These are phyloP conservation scores for Siniperca undulata DNA, from an alignment of 2,797 vertebrate genomes.

Conservation along the genomic window DNA sequence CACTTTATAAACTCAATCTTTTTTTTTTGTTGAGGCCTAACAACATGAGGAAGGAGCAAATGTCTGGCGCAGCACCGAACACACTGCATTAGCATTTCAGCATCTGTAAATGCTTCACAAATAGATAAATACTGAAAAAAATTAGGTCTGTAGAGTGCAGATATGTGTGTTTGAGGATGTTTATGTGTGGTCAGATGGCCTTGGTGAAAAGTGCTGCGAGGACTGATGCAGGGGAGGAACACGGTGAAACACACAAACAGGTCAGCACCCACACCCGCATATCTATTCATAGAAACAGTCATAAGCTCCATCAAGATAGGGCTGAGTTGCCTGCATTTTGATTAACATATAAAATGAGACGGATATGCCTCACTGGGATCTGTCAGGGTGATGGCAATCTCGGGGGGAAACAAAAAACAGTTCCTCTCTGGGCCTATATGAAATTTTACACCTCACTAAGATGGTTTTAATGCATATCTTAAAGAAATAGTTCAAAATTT, in stretches of 20 bases:
- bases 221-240: constrained; percentile 26
- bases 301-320: constrained; percentile 56
- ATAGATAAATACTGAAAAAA: constrained; percentile 7
- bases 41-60: constrained; percentile 4
- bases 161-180: constrained; percentile 36
- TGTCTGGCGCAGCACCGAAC: not conserved
- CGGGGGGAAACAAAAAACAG: constrained; percentile 28
- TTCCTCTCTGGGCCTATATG: constrained; percentile 11
- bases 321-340: constrained; percentile 51
- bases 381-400: constrained; percentile 55
- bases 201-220: constrained; percentile 41
- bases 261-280: constrained; percentile 49
- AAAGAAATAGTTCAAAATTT: not conserved
- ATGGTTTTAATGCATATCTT: constrained; percentile 3
- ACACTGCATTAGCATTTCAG: constrained; percentile 6
- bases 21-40: constrained; percentile 32
- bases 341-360: constrained; percentile 67
- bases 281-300: constrained; percentile 70
- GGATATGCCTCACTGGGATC: constrained; percentile 55
- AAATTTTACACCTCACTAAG: constrained; percentile 5
- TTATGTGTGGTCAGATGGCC: constrained; percentile 47
- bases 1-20: constrained; percentile 46
- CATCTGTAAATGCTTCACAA: not conserved
- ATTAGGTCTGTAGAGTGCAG: constrained; percentile 11
- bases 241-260: constrained; percentile 20